phyloP scores from a whole-genome alignment of 2,113 vertebrate species.

The Xenopus laevis region DNA sequence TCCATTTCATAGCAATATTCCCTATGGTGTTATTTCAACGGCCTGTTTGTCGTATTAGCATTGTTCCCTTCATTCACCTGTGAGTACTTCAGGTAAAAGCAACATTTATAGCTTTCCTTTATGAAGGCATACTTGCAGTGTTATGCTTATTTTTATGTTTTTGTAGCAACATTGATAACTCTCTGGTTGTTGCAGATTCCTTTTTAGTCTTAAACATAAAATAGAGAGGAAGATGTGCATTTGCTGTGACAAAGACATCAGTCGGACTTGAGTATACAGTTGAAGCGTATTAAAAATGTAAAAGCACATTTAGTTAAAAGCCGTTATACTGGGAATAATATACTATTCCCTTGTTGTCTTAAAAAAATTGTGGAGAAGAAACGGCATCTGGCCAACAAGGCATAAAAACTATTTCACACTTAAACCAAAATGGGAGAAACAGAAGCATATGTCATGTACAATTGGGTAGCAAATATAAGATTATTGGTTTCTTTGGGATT shows the following conservation, averaged over 20 bases:
- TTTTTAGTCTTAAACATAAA: slow-evolving; percentile 62
- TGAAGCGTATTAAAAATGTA: slow-evolving; percentile 62
- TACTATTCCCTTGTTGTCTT: slow-evolving; percentile 39
- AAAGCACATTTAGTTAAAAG: slow-evolving; percentile 62
- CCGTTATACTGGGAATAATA: slow-evolving; percentile 60
- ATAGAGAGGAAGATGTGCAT: slow-evolving; percentile 52
- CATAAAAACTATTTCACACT: slow-evolving; percentile 48
- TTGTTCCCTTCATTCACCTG: slow-evolving; percentile 8
- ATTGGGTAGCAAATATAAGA: slow-evolving; percentile 56
- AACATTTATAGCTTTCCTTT: slow-evolving; percentile 31
- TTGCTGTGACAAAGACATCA: slow-evolving; percentile 56
- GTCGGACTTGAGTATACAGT: slow-evolving; percentile 64
- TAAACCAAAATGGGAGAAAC: slow-evolving; percentile 58
- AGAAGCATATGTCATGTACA: slow-evolving; percentile 53
- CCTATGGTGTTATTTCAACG: slow-evolving; percentile 34
- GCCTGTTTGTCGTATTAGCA: slow-evolving; percentile 52
- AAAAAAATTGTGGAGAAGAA: slow-evolving; percentile 61
- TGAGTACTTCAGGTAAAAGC: slow-evolving; percentile 48
- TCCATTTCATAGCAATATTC: slow-evolving; percentile 24
- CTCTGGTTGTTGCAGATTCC: slow-evolving; percentile 52
- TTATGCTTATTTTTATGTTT: slow-evolving; percentile 53
- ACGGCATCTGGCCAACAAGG: slow-evolving; percentile 64
- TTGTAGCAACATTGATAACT: slow-evolving; percentile 57
- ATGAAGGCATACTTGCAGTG: slow-evolving; percentile 32
- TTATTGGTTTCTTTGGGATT: slow-evolving; percentile 68